Conservation (phyloP, 1,140 invertebrate genomes). For the Oncopeltus fasciatus region DNA sequence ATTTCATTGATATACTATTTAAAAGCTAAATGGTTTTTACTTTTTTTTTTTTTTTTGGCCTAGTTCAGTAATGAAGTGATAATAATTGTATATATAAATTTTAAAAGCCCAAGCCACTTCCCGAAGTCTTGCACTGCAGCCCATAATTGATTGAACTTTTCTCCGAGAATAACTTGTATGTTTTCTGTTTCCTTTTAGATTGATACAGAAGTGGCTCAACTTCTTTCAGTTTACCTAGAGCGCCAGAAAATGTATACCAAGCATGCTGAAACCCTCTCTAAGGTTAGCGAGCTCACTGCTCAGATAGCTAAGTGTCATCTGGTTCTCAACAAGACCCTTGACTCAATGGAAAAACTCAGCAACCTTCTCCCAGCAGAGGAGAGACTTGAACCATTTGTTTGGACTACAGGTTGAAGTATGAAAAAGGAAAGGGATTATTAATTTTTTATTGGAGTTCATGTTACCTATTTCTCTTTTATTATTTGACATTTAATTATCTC, state of each 20-base stretch:
- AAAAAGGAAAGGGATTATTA: background rate
- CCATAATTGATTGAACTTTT: no score
- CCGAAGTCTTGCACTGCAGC: no score
- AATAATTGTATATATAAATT: no score
- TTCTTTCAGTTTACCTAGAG: slow-evolving; percentile 56
- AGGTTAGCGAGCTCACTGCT: slow-evolving; percentile 60
- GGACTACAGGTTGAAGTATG: slow-evolving; percentile 54
- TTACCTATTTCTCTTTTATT: no score
- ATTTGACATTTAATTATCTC: no score
- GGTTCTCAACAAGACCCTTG: slow-evolving; percentile 68
- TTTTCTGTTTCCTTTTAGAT: no score
- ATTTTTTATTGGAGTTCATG: slow-evolving; percentile 4
- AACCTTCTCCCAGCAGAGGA: slow-evolving; percentile 67
- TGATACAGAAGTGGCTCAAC: slow-evolving; percentile 52
- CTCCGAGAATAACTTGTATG: no score
- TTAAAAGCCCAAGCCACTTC: no score
- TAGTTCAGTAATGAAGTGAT: no score
- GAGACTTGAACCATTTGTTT: slow-evolving; percentile 76
- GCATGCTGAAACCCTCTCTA: slow-evolving; percentile 67
- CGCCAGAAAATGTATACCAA: slow-evolving; percentile 69
- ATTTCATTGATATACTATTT: no score
- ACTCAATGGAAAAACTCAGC: slow-evolving; percentile 72
- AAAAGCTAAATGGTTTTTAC: no score
- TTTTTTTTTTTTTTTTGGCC: no score
- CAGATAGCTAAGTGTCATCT: slow-evolving; percentile 69